Evolutionary conservation across 2,797 vertebrate genomes (phyloP), one percentile per base, ranked within the genome.

Genomic region (Danio aesculapii): DNA sequence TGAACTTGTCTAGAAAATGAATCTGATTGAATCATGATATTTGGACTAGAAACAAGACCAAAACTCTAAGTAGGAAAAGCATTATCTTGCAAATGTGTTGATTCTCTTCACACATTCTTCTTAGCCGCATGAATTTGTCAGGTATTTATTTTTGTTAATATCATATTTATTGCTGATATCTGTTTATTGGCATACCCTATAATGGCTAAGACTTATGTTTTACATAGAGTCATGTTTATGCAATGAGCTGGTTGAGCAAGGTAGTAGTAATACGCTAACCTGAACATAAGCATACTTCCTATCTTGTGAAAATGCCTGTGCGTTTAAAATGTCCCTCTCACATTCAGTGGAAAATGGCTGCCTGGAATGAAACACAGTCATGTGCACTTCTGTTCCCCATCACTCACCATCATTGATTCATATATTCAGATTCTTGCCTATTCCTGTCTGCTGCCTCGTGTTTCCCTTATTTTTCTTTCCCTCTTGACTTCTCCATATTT

Each of bases 351-450:
- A 39, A 52, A 55, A 66, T 6, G 14, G 49, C 49, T 63, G 21
- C 21, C 47, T 62, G n/a, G 16, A 64, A 46, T 57, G 53, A 71
- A 63, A 49, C 8, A 21, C 12, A 17, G 21, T n/a, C 11, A 41
- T 63, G 6, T 75, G 30, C 17, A 63, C 44, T 21, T 61, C 57
- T 61, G 41, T 69, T 67, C 63, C 62, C 39, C 41, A 49, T 62
- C 59, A 44, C 30, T 52, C 83, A 95, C 93, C 6, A 95, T 93
- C 69, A 94, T 90, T 4, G 95, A 97, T 85, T 86, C 10, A 55
- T 64, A 63, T 39, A 76, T 77, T 77, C 16, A 91, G 16, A 94
- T 97, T 95, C 92, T 30, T 30, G 30, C 30, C 30, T 30, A 30
- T 30, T 30, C 30, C 79, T 67, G 90, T 90, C 52, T 92, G 90